Base-by-base conservation (phyloP, 1,140 invertebrate genomes). In the Sitobion miscanthi region DNA sequence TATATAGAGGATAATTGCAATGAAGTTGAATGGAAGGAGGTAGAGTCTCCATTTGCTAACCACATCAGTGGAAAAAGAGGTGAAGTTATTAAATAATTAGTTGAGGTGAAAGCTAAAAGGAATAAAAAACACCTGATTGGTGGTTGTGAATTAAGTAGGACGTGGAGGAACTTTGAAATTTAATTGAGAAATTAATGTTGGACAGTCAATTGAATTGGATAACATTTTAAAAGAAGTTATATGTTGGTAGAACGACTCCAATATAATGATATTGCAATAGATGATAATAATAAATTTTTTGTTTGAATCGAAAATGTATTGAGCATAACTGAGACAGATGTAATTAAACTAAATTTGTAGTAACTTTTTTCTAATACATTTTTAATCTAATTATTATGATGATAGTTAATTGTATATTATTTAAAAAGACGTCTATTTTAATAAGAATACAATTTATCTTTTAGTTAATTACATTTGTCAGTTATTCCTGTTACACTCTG, bases 21-120 rank as follows among this genome's bases (percentile, higher is more conserved):
- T 1, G 14, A 17, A n/a, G 11, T n/a, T n/a, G 0, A n/a, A 77
- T 14, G 21, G 0, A 30, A 9, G 3, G 14, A 5, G 14, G 5
- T 5, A 14, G 14, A 30, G n/a, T n/a, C 17, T n/a, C 6, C 0
- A n/a, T n/a, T 77, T 77, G 11, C n/a, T 77, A n/a, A n/a, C n/a
- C 4, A n/a, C n/a, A n/a, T 30, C 62, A 69, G 14, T 77, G 4
- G 30, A 14, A 17, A 77, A 77, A 17, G n/a, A 77, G 14, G 14
- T 17, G 14, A 77, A 17, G 8, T 77, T n/a, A 77, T 30, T 77
- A 77, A n/a, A 77, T 77, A 77, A 77, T n/a, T 17, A 77, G 5
- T n/a, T 77, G 11, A 77, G 25, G 1, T 17, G 30, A n/a, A 77
- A 77, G 30, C 62, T 14, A 5, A 17, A 77, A 77, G n/a, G 0